Conservation (phyloP, 2,888 invertebrate species). For the Hymenopus coronatus region DNA sequence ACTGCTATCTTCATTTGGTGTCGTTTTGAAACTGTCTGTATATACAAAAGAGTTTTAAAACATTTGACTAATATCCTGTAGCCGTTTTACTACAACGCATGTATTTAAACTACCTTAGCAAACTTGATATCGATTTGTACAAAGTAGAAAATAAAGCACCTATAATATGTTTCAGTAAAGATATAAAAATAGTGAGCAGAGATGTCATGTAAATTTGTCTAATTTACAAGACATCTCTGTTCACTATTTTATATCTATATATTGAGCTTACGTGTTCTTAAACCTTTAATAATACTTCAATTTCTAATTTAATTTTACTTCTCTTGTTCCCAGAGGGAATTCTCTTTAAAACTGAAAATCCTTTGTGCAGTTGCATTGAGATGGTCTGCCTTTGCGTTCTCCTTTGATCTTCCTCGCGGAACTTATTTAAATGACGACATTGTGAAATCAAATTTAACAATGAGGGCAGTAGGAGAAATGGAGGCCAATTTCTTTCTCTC, state of each 20-base stretch:
- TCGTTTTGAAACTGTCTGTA: too few species aligned
- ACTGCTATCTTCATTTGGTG: too few species aligned
- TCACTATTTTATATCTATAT: neutral
- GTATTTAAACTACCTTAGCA: too few species aligned
- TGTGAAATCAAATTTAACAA: neutral
- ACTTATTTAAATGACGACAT: neutral
- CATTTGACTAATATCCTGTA: too few species aligned
- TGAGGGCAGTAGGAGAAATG: neutral
- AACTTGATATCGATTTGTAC: too few species aligned
- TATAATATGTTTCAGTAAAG: too few species aligned
- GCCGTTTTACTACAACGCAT: too few species aligned
- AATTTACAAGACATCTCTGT: too few species aligned
- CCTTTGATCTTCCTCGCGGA: neutral
- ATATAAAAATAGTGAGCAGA: too few species aligned
- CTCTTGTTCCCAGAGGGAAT: neutral
- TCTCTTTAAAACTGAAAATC: neutral
- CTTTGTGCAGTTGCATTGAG: neutral
- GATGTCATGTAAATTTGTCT: too few species aligned
- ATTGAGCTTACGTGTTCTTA: neutral
- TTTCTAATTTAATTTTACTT: neutral
- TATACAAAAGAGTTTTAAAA: too few species aligned
- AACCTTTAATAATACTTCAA: neutral
- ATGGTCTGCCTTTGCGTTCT: neutral
- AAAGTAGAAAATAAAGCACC: too few species aligned
- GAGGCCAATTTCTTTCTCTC: neutral